Evolutionary conservation across 2,113 vertebrate genomes (phyloP), one percentile per base, ranked within the genome.

Genomic region (Nothocercus nigrocapillus): DNA sequence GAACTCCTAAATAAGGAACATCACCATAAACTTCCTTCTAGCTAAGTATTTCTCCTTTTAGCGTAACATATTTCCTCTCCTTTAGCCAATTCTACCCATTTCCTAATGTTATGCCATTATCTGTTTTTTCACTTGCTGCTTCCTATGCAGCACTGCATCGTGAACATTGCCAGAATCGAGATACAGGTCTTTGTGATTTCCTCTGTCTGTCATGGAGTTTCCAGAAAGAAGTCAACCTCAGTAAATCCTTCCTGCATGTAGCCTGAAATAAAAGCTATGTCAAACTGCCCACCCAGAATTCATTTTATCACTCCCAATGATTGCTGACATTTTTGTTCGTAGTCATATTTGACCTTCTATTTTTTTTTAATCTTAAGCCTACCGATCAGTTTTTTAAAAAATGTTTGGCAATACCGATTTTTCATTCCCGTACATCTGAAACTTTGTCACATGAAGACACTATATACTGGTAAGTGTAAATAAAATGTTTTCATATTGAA

Each of bases 131-230:
- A 32, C 49, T n/a, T 22, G 14, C 24, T 94, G 4, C 47, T 75
- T 85, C 11, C 18, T 32, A 2, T 1, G 2, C 2, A 63, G 19
- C 7, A 38, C 17, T 6, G 0, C 24, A 38, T 54, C 19, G 49
- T 47, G 10, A 6, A 5, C 3, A 38, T 34, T 68, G n/a, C 24
- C 70, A 4, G 59, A 64, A 18, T 1, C 38, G 24, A 70, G 20
- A 53, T 8, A 20, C 13, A 13, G 9, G 22, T 63, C 6, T 68
- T 20, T 30, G 40, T 13, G 36, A 56, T 30, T 69, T 70, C 9
- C 3, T 45, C 69, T 32, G 17, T 14, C 34, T 38, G 15, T 8
- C 7, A 36, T 16, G 49, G 22, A 62, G 3, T 38, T 32, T 42
- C 42, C 34, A 69, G 38, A 67, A 74, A 45, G 72, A 0, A 86